phyloP scores from a whole-genome alignment of 2,888 invertebrate species.

The Nomada hirtipes region DNA sequence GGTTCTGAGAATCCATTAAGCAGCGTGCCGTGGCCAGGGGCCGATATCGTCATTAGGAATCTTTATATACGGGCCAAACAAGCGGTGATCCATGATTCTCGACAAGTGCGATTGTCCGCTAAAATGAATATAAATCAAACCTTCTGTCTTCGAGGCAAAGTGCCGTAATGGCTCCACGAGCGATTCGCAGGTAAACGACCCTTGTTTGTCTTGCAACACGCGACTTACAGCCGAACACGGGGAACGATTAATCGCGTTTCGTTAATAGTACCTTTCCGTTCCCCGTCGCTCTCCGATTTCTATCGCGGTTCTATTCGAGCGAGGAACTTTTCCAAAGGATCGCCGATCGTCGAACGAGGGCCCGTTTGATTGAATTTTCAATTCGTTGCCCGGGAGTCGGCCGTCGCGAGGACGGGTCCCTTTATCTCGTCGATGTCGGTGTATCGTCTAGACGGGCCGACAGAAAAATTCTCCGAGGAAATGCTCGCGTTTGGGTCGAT shows the following conservation, averaged over 20 bases:
- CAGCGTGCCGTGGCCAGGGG: conserved; percentile 49
- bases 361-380: background rate
- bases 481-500: conserved; percentile 49
- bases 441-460: conserved; percentile 39
- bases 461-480: conserved; percentile 48
- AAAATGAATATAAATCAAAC: conserved; percentile 69
- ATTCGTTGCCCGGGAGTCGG: background rate
- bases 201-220: conserved; percentile 1
- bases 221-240: background rate
- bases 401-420: background rate
- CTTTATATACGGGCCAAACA: conserved; percentile 62
- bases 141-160: conserved; percentile 19
- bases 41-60: conserved; percentile 73
- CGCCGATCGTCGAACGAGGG: background rate
- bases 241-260: conserved; percentile 30
- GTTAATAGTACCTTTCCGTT: too few species aligned
- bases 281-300: too few species aligned
- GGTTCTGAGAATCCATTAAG: conserved; percentile 83
- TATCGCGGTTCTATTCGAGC: background rate
- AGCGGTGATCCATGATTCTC: conserved; percentile 56
- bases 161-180: conserved; percentile 31
- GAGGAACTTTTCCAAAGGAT: too few species aligned
- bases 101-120: conserved; percentile 64
- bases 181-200: conserved; percentile 36
- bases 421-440: conserved; percentile 36